These are phyloP conservation scores for Triplophysa tibetana DNA, from an alignment of 2,113 vertebrate genomes.

Conservation along the genomic window DNA sequence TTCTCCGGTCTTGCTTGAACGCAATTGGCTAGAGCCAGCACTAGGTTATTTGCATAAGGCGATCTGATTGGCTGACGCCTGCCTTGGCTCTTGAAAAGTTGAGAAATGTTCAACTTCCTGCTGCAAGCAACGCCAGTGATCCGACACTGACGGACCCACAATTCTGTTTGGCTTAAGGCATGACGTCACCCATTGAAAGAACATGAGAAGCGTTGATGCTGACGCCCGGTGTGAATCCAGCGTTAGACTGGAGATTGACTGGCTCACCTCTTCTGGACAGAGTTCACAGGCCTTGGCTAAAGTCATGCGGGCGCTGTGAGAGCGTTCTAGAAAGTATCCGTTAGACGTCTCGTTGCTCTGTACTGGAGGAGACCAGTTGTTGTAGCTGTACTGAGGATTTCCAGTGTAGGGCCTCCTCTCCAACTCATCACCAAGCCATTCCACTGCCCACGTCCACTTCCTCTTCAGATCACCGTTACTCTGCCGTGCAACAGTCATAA, in stretches of 20 bases:
- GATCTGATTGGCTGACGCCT: no score
- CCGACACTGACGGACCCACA: no score
- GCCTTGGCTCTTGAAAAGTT: no score
- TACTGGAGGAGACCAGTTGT: conserved; percentile 97
- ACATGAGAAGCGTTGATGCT: no score
- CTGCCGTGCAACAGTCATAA: conserved; percentile 64
- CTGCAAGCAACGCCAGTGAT: no score
- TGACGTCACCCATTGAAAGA: no score
- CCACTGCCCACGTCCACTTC: conserved; percentile 98
- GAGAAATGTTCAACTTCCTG: no score
- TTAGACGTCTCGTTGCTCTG: conserved; percentile 99
- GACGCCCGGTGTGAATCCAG: neutral
- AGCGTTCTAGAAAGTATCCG: conserved; percentile 97
- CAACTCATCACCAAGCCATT: conserved; percentile 96
- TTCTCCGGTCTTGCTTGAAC: no score
- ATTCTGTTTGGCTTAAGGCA: no score
- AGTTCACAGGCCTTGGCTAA: conserved; percentile 98
- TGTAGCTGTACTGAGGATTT: conserved; percentile 96
- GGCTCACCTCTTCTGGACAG: conserved; percentile 98
- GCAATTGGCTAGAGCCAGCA: no score
- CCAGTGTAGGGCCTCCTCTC: conserved; percentile 95
- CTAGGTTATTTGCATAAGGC: no score
- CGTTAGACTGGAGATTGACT: neutral
- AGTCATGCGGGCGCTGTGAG: conserved; percentile 97
- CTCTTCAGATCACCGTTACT: conserved; percentile 97